Conservation (phyloP, 2,113 vertebrate genomes). For the Anarhynchus alexandrinus region DNA sequence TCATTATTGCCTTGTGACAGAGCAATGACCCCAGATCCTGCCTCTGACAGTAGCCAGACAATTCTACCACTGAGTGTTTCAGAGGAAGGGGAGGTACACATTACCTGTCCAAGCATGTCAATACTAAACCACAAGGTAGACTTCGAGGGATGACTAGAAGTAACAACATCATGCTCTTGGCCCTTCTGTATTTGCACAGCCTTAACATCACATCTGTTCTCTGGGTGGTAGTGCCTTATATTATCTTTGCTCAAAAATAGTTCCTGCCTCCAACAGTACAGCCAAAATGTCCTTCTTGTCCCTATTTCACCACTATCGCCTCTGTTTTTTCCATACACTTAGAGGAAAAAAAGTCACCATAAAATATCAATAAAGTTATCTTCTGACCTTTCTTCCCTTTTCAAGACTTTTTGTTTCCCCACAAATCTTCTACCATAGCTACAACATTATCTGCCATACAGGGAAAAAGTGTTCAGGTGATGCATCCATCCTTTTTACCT, state of each 20-base stretch:
- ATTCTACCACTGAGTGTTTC: not conserved
- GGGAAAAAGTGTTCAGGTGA: not conserved
- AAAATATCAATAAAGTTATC: not conserved
- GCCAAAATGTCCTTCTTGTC: not conserved
- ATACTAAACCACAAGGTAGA: not conserved
- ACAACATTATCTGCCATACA: not conserved
- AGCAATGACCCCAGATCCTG: not conserved
- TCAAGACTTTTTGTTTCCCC: not conserved
- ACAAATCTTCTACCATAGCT: not conserved
- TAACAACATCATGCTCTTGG: not conserved
- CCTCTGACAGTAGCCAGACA: not conserved
- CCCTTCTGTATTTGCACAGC: not conserved
- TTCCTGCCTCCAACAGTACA: not conserved
- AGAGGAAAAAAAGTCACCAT: not conserved
- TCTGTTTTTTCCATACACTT: not conserved
- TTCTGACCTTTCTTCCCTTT: not conserved
- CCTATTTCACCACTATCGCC: not conserved
- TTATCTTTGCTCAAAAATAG: not conserved
- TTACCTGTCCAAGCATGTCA: not conserved
- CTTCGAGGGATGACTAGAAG: not conserved
- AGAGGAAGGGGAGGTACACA: not conserved
- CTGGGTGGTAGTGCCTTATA: not conserved
- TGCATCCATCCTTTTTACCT: not conserved
- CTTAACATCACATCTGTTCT: not conserved
- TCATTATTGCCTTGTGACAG: not conserved